Conservation (phyloP, 30 jellyfish, hydroid and myxozoan species). For the Catostylus mosaicus region DNA sequence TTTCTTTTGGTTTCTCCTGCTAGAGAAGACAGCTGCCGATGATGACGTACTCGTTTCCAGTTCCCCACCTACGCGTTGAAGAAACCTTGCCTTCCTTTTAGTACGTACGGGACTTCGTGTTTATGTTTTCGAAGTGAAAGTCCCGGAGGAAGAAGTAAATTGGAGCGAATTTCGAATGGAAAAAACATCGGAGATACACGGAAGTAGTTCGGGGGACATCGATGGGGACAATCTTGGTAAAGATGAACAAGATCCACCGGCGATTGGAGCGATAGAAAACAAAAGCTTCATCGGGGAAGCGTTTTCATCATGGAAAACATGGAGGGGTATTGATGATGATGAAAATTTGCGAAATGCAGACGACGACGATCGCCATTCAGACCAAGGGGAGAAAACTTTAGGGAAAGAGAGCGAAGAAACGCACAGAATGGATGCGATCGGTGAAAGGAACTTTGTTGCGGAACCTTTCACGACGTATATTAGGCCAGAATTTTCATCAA, state of each 20-base stretch:
- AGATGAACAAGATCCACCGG: conserved; percentile 7
- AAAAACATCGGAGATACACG: not conserved
- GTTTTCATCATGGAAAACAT: conserved; percentile 48
- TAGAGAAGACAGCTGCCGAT: too few relatives aligned
- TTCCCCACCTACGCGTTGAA: not conserved
- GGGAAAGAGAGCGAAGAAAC: conserved; percentile 28
- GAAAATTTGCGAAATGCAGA: conserved; percentile 9
- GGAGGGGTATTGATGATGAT: conserved; percentile 47
- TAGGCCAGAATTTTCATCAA: conserved; percentile 41
- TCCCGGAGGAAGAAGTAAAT: conserved; percentile 60
- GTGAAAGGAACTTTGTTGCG: conserved; percentile 18
- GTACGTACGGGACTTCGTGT: conserved; percentile 71
- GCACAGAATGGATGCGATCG: conserved; percentile 32
- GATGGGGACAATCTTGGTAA: conserved; percentile 1
- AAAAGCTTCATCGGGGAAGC: conserved; percentile 36
- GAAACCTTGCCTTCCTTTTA: not conserved
- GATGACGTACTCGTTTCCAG: conserved; percentile 61
- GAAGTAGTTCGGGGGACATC: conserved; percentile 14
- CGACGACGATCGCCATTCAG: not conserved
- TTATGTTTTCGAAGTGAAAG: conserved; percentile 25
- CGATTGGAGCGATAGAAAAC: conserved; percentile 10
- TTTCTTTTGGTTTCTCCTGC: too few relatives aligned
- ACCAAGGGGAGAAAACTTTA: not conserved
- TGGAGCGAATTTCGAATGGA: conserved; percentile 84
- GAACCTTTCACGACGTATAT: conserved; percentile 33